Conservation (phyloP, 1,140 invertebrate species). For the Danaus melanippus region DNA sequence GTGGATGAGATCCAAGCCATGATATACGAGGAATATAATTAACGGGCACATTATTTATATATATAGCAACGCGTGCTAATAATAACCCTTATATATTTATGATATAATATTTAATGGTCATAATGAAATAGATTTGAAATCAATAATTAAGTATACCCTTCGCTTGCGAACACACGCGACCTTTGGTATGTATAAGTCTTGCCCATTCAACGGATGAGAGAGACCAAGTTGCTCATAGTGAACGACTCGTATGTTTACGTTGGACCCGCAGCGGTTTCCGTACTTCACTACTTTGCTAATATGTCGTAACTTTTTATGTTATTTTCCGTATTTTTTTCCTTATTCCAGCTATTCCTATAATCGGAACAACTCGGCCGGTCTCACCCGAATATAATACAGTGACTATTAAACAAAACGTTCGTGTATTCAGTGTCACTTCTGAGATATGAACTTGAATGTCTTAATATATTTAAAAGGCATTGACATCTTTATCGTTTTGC, state of each 20-base stretch:
- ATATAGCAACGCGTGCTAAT: conserved; percentile 16
- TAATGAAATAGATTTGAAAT: background rate
- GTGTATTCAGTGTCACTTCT: background rate
- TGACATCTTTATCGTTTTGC: too few species aligned
- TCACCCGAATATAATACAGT: background rate
- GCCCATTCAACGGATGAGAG: conserved; percentile 24
- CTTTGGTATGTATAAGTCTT: conserved; percentile 1
- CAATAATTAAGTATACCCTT: conserved; percentile 2
- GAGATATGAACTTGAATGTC: background rate
- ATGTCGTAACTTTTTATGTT: conserved; percentile 35
- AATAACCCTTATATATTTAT: conserved; percentile 10
- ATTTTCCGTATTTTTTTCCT: conserved; percentile 24
- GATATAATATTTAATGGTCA: background rate
- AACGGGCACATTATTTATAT: conserved; percentile 22
- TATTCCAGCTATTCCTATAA: conserved; percentile 27
- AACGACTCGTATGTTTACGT: conserved; percentile 42
- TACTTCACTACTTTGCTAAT: conserved; percentile 30
- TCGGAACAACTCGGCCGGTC: conserved; percentile 7
- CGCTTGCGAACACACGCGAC: conserved; percentile 3
- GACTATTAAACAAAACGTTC: background rate
- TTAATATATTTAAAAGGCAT: too few species aligned
- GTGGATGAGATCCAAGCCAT: conserved; percentile 32
- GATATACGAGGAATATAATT: conserved; percentile 26
- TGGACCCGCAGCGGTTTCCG: conserved; percentile 24
- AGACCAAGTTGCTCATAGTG: conserved; percentile 55